phyloP scores from a whole-genome alignment of 2,113 vertebrate genomes.

The Cheilinus undulatus region DNA sequence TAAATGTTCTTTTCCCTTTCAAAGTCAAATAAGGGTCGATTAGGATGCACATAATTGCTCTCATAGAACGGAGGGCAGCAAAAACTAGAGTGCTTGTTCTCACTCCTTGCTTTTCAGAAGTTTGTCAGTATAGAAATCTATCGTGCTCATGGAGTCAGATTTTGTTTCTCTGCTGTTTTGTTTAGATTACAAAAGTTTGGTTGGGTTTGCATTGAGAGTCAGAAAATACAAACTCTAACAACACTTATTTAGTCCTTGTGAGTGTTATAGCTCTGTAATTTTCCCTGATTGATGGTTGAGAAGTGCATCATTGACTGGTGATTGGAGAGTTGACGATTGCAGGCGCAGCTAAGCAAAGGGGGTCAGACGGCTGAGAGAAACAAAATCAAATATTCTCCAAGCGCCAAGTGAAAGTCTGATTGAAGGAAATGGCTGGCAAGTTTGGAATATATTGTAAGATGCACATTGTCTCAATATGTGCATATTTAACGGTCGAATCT shows the following conservation, averaged over 20 bases:
- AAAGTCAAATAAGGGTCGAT: conserved; percentile 10
- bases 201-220: neutral
- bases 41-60: conserved; percentile 16
- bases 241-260: conserved; percentile 18
- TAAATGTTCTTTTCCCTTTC: conserved; percentile 20
- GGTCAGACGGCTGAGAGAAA: conserved; percentile 28
- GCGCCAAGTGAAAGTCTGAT: conserved; percentile 21
- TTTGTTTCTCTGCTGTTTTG: conserved; percentile 7
- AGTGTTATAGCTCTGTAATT: conserved; percentile 51
- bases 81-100: neutral
- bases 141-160: neutral
- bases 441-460: conserved; percentile 25
- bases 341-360: conserved; percentile 30
- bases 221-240: conserved; percentile 27
- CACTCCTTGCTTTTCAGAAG: neutral
- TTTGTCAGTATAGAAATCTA: neutral
- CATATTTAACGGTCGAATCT: too few relatives aligned
- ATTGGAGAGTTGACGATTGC: conserved; percentile 57
- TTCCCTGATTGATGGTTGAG: conserved; percentile 51
- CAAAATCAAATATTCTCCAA: conserved; percentile 46
- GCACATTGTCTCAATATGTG: neutral
- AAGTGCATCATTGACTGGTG: conserved; percentile 54
- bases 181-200: conserved; percentile 25
- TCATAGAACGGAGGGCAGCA: neutral
- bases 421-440: conserved; percentile 3